Evolutionary conservation across 2,113 vertebrate genomes (phyloP), one percentile per base, ranked within the genome.

Genomic region (Atractosteus spatula): DNA sequence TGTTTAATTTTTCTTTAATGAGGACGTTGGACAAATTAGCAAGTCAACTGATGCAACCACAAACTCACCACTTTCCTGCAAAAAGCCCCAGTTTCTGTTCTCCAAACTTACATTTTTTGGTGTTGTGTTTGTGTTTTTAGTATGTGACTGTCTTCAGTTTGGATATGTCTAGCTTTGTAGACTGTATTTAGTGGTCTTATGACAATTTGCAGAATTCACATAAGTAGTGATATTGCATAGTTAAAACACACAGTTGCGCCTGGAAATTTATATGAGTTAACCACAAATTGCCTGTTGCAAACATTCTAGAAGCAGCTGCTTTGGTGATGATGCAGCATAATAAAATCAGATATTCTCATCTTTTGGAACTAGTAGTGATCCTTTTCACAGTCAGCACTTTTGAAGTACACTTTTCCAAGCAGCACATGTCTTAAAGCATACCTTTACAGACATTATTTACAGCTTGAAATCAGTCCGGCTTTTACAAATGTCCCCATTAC

Each of bases 291-390:
- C 83, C 85, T 72, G 81, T 84, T 84, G 80, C 86, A 64, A 47
- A 86, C 83, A 83, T 68, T 70, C 80, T 77, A 73, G 84, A 87
- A 84, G 88, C 83, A 85, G 85, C 77, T 85, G 84, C 83, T 84
- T 84, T 81, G 84, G 79, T 85, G 85, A 89, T 89, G 81, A 83
- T 89, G 83, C 82, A 82, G 82, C 85, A 85, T 83, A 83, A 86
- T 89, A 77, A 86, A 84, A 91, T 86, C 87, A 86, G 76, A 82
- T 66, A 79, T 77, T 80, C 82, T 79, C 5, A 71, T 43, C 62
- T 42, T 51, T 29, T 29, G 29, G 29, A 29, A 29, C 29, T 29
- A 29, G 29, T 29, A 29, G 29, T 67, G 51, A 42, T 3, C 2
- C 3, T 61, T 56, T 70, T 84, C 81, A 74, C 76, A 89, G 83